Percentiles rank a stretch among this genome's conserved stretches.
These are phyloP conservation scores for Vimba vimba DNA, from an alignment of 2,113 vertebrate genomes.

Conservation along the genomic window DNA sequence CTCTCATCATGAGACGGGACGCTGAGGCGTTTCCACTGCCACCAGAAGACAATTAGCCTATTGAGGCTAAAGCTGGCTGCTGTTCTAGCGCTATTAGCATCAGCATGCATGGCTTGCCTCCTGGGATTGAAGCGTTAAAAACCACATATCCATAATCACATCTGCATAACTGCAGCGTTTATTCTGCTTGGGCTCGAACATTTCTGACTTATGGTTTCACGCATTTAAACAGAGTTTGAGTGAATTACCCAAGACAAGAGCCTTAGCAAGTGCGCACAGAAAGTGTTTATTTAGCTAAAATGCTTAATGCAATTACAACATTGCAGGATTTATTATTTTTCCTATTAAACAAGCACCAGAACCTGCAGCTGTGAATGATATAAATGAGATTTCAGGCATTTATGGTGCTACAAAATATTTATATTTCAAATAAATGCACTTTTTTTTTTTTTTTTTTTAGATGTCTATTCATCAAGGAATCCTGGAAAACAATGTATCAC, in stretches of 20 bases:
- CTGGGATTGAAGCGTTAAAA: neutral
- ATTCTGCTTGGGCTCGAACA: neutral
- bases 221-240: constrained; percentile 5
- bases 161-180: constrained; percentile 10
- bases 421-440: neutral
- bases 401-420: neutral
- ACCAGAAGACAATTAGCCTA: constrained; percentile 1
- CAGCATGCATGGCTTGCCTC: constrained; percentile 1
- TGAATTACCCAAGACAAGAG: constrained; percentile 24
- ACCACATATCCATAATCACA: constrained; percentile 4
- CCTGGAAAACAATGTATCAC: neutral
- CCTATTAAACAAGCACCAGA: neutral
- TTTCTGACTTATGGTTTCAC: constrained; percentile 21
- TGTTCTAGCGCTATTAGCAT: neutral
- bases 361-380: neutral
- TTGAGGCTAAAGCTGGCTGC: constrained; percentile 1
- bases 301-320: neutral
- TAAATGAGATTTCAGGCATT: neutral
- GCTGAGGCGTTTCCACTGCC: neutral
- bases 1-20: neutral
- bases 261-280: neutral
- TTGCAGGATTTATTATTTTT: neutral
- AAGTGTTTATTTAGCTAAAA: constrained; percentile 22
- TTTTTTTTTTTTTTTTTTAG: no score
- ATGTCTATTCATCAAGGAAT: neutral